Conservation (phyloP, 2,797 vertebrate genomes). For the Parauchenoglanis ngamensis region DNA sequence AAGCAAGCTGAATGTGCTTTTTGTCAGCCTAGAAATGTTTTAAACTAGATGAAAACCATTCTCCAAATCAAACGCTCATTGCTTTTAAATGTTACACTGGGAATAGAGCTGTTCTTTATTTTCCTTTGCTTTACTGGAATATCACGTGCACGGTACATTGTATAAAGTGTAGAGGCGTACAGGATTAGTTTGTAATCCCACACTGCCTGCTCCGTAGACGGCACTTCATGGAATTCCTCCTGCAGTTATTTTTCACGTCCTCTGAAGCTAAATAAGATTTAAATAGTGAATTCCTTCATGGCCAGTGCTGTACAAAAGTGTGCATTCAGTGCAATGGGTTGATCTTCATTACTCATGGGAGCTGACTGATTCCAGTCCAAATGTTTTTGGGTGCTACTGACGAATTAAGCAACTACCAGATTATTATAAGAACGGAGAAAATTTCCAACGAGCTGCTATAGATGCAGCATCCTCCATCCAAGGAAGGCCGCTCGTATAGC, state of each 20-base stretch:
- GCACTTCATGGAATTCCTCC: neutral
- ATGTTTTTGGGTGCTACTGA: neutral
- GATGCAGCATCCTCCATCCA: neutral
- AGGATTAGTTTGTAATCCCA: neutral
- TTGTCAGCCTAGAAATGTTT: neutral
- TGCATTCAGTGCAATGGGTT: neutral
- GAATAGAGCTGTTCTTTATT: neutral
- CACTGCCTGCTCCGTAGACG: neutral
- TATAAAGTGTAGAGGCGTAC: neutral
- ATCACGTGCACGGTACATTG: neutral
- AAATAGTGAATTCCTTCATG: neutral
- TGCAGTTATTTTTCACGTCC: neutral
- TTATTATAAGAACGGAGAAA: neutral
- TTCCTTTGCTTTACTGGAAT: neutral
- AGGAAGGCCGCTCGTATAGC: neutral
- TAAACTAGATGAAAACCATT: too few relatives aligned
- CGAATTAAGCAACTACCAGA: neutral
- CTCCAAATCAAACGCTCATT: neutral
- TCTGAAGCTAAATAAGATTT: neutral
- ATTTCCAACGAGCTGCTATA: neutral
- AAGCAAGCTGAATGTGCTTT: neutral
- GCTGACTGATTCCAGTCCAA: neutral
- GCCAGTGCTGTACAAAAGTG: neutral
- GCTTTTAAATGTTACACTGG: neutral
- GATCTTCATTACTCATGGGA: neutral